These are phyloP conservation scores for Psix sp. DNA, from an alignment of 1,140 invertebrate species.

Conservation along the genomic window DNA sequence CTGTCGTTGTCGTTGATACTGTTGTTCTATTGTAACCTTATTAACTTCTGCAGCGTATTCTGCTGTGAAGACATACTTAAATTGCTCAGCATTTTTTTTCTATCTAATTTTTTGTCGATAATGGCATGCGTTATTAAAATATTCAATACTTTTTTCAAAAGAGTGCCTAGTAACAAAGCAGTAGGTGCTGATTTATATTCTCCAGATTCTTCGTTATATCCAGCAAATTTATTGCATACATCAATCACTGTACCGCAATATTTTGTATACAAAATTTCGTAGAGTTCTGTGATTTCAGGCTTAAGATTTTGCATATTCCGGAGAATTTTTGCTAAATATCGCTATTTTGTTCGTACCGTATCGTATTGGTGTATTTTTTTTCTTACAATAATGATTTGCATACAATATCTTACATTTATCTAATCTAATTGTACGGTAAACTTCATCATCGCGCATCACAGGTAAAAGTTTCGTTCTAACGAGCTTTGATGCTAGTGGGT, in stretches of 20 bases:
- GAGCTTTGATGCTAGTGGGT: slow-evolving; percentile 8
- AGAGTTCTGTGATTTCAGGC: slow-evolving; percentile 12
- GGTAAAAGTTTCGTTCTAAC: slow-evolving; percentile 17
- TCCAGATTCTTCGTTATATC: slow-evolving; percentile 18
- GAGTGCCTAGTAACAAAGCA: slow-evolving; percentile 38
- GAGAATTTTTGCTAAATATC: slow-evolving; percentile 35
- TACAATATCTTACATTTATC: slow-evolving; percentile 21
- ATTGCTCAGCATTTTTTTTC: slow-evolving; percentile 34
- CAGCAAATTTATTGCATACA: slow-evolving; percentile 36
- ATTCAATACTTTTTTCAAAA: slow-evolving; percentile 45
- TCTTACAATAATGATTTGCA: slow-evolving; percentile 38
- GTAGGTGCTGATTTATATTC: slow-evolving; percentile 25
- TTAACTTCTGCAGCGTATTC: slow-evolving; percentile 46
- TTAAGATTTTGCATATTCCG: background rate
- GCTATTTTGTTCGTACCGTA: slow-evolving; percentile 18
- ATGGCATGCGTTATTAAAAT: slow-evolving; percentile 24
- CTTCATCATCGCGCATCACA: slow-evolving; percentile 32
- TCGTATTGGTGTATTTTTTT: slow-evolving; percentile 39
- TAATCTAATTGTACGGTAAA: slow-evolving; percentile 22
- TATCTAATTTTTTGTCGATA: slow-evolving; percentile 7
- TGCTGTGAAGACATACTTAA: slow-evolving; percentile 34
- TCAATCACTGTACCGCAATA: slow-evolving; percentile 21
- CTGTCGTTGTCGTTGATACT: slow-evolving; percentile 32
- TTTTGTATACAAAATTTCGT: slow-evolving; percentile 24
- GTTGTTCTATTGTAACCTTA: slow-evolving; percentile 48